These are phyloP conservation scores for Philopotamus ludificatus DNA, from an alignment of 1,140 invertebrate genomes.

Conservation along the genomic window DNA sequence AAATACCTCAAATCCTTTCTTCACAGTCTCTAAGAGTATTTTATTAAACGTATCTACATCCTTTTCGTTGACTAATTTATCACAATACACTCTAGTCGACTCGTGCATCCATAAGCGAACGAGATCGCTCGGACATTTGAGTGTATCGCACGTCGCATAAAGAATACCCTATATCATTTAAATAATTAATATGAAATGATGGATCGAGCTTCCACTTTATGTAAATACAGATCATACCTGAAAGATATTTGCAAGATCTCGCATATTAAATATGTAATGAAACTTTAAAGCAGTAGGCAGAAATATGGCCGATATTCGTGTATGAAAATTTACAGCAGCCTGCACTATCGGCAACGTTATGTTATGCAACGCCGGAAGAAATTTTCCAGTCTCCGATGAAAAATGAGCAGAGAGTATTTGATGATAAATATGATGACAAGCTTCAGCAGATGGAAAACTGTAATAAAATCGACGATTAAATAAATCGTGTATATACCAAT, in stretches of 20 bases:
- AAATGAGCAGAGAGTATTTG: slow-evolving; percentile 81
- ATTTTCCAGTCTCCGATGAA: slow-evolving; percentile 65
- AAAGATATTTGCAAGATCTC: slow-evolving; percentile 90
- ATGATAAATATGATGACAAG: slow-evolving; percentile 80
- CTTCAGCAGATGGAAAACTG: slow-evolving; percentile 82
- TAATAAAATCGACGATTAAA: too few relatives aligned
- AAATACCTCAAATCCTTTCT: slow-evolving; percentile 79
- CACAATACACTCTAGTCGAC: slow-evolving; percentile 83
- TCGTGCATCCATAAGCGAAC: slow-evolving; percentile 88
- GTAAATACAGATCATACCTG: slow-evolving; percentile 58
- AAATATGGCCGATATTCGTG: slow-evolving; percentile 73
- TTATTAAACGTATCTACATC: slow-evolving; percentile 77
- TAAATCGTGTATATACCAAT: not conserved
- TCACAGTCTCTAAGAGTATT: slow-evolving; percentile 72
- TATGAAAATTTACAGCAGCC: slow-evolving; percentile 74
- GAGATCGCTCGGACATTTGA: slow-evolving; percentile 68
- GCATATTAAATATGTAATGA: slow-evolving; percentile 91
- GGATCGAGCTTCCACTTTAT: not conserved
- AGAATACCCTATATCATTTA: slow-evolving; percentile 73
- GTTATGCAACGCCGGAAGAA: slow-evolving; percentile 61
- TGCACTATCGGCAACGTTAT: slow-evolving; percentile 64
- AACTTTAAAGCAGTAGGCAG: slow-evolving; percentile 92
- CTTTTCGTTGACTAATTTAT: slow-evolving; percentile 78
- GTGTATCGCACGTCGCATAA: slow-evolving; percentile 79
- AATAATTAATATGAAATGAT: slow-evolving; percentile 2